phyloP scores from a whole-genome alignment of 2,113 vertebrate species.

The Phylloscopus whistleri region DNA sequence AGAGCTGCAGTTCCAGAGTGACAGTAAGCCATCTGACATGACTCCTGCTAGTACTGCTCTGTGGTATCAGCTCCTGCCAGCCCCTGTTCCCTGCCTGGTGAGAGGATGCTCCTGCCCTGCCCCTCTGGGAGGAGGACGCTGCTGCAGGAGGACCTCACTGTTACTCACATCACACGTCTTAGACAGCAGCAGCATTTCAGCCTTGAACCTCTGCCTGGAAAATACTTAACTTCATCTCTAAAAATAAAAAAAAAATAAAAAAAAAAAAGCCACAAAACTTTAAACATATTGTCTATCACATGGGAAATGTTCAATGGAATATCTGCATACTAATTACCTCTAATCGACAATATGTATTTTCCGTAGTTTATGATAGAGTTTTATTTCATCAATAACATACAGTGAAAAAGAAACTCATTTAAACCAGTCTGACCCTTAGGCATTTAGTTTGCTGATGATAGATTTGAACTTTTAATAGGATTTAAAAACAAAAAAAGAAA shows the following conservation, averaged over 20 bases:
- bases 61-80: constrained; percentile 64
- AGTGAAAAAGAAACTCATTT: constrained; percentile 58
- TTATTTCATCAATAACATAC: constrained; percentile 71
- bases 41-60: constrained; percentile 58
- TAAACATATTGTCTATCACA: constrained; percentile 63
- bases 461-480: constrained; percentile 71
- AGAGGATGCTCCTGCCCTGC: constrained; percentile 44
- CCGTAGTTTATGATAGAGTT: constrained; percentile 73
- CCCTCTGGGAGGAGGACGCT: constrained; percentile 44
- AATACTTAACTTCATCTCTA: constrained; percentile 54
- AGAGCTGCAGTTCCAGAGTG: constrained; percentile 60
- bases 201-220: constrained; percentile 66
- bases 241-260: neutral
- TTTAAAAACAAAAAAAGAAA: neutral
- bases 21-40: constrained; percentile 32
- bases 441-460: constrained; percentile 68
- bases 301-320: constrained; percentile 67
- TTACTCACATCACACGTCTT: constrained; percentile 66
- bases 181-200: constrained; percentile 59
- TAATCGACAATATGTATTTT: constrained; percentile 74
- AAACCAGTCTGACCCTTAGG: constrained; percentile 73
- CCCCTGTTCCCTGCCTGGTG: constrained; percentile 1
- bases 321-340: constrained; percentile 79
- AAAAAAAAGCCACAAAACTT: neutral
- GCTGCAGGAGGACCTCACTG: constrained; percentile 40